phyloP scores from a whole-genome alignment of 2,888 invertebrate genomes.

The Cylindroiulus punctatus region DNA sequence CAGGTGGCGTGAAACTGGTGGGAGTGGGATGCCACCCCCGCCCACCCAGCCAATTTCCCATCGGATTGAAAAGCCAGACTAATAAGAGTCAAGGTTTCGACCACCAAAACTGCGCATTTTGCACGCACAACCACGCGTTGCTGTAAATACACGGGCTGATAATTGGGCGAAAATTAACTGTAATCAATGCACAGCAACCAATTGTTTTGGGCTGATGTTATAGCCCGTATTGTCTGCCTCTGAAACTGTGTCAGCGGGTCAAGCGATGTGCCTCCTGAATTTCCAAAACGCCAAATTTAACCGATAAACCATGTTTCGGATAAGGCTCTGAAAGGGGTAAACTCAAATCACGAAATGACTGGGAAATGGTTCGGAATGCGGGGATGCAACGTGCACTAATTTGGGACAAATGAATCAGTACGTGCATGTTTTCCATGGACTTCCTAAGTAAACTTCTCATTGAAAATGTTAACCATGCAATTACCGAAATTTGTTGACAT shows the following conservation, averaged over 20 bases:
- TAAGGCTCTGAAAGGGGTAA: no score
- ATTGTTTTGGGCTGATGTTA: not conserved
- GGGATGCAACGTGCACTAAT: no score
- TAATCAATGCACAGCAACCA: not conserved
- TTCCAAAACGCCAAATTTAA: not conserved
- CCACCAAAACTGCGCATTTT: not conserved
- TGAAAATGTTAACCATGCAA: no score
- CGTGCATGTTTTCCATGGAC: no score
- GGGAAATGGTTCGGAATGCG: no score
- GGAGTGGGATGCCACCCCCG: not conserved
- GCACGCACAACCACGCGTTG: not conserved
- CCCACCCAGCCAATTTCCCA: not conserved
- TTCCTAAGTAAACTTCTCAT: no score
- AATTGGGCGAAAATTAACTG: conserved; percentile 6
- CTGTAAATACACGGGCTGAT: not conserved
- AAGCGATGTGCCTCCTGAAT: not conserved
- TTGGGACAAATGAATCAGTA: no score
- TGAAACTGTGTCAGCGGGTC: conserved; percentile 21
- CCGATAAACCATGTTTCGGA: no score
- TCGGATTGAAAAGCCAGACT: not conserved
- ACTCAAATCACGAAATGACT: no score
- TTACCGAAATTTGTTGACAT: no score
- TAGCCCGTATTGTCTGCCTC: conserved; percentile 14
- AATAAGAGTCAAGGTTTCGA: conserved; percentile 23
- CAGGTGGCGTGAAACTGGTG: not conserved